These are phyloP conservation scores for Heliconius hermathena DNA, from an alignment of 1,140 invertebrate species.

Conservation along the genomic window DNA sequence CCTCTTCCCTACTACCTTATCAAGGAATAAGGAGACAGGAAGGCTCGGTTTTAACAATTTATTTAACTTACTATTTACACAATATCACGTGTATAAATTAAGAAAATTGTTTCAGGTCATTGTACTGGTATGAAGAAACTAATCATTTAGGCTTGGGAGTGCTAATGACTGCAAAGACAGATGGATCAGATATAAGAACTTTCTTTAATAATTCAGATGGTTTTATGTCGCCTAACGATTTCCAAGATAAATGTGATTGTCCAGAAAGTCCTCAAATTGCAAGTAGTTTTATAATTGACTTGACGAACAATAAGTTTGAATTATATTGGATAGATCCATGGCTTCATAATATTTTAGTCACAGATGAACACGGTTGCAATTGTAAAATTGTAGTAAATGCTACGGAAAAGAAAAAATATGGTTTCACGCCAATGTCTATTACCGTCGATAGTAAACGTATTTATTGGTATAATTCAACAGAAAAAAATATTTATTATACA, in stretches of 20 bases:
- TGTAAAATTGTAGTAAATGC: conserved; percentile 84
- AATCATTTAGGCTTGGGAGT: conserved; percentile 80
- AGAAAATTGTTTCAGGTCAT: conserved; percentile 79
- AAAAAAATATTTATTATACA: conserved; percentile 85
- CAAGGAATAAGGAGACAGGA: no score
- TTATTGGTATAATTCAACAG: conserved; percentile 86
- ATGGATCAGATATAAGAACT: conserved; percentile 81
- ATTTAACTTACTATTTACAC: no score
- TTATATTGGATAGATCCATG: conserved; percentile 86
- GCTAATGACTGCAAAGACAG: conserved; percentile 84
- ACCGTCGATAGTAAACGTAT: conserved; percentile 86
- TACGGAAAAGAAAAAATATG: conserved; percentile 71
- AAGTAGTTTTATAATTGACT: conserved; percentile 85
- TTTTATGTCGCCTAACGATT: conserved; percentile 34
- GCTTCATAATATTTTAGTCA: conserved; percentile 83
- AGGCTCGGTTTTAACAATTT: no score
- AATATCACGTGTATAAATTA: not conserved
- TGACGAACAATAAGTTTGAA: conserved; percentile 82
- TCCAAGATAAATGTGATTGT: conserved; percentile 81
- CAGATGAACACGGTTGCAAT: conserved; percentile 86
- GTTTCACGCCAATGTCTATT: conserved; percentile 83
- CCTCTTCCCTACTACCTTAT: no score
- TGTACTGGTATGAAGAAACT: conserved; percentile 88
- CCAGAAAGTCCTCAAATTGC: conserved; percentile 83
- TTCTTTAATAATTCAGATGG: conserved; percentile 83